Base-by-base conservation (phyloP, 2,888 invertebrate species). In the Peribatodes rhomboidaria region DNA sequence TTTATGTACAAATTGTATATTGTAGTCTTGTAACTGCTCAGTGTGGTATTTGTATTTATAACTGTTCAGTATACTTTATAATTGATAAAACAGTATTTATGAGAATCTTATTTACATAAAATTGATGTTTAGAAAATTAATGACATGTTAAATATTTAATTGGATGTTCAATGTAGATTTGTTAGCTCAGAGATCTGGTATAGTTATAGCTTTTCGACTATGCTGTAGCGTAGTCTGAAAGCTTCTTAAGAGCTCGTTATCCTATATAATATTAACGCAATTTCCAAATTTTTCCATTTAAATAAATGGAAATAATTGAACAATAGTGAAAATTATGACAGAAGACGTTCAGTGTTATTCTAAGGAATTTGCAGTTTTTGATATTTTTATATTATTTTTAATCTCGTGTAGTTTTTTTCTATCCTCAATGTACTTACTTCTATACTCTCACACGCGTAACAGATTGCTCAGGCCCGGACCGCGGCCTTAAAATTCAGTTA, bases 91-190 rank as follows among this genome's bases (percentile, higher is more conserved):
- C 14, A 49, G 20, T 16, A 31, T 50, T n/a, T 18, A 58, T 58
- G 14, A 20, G 31, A 47, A 49, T 50, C 31, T 41, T 42, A 58
- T 58, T 50, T 33, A 18, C 6, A 18, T 52, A 37, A 2, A 39
- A 50, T 50, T 58, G 49, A 20, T 58, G 58, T 58, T 50, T 41
- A 58, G 18, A 39, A 27, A 37, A 49, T 18, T 39, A 49, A 39
- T 18, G 10, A 31, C 39, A 16, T 13, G 47, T 65, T 60, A 39
- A 33, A 50, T 55, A 35, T 42, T 57, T 47, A 16, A 37, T 14
- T 37, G n/a, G 27, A 35, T 13, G 37, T 49, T 57, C 13, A 49
- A 39, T 49, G 49, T 49, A 1, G 31, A 35, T n/a, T 16, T 57
- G 13, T 39, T 20, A 11, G 20, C 14, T 9, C 42, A 20, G 9